These are phyloP conservation scores for Caenorhabditis drosophilae DNA, from an alignment of 2,888 invertebrate species.

Conservation along the genomic window DNA sequence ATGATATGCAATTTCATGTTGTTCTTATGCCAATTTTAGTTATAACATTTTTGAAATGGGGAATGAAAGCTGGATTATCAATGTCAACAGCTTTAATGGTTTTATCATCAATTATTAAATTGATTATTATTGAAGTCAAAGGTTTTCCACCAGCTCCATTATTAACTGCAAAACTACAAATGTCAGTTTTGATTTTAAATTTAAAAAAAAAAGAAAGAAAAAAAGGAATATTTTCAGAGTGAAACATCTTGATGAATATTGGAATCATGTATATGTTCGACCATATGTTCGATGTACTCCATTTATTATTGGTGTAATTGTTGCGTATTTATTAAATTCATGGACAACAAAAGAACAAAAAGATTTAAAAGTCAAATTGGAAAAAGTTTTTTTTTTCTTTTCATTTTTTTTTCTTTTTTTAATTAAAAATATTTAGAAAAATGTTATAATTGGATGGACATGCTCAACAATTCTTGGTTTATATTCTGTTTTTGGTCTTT, in stretches of 20 bases:
- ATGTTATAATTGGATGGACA: constrained; percentile 37
- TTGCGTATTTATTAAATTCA: constrained; percentile 69
- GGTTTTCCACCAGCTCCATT: constrained; percentile 67
- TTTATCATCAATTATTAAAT: constrained; percentile 42
- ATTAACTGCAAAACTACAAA: constrained; percentile 62
- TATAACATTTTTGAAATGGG: constrained; percentile 73
- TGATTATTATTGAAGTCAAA: constrained; percentile 55
- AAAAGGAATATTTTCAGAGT: constrained; percentile 56
- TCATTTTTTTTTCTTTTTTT: no score
- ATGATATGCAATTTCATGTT: constrained; percentile 79
- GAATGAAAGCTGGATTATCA: constrained; percentile 40
- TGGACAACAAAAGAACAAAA: constrained; percentile 31
- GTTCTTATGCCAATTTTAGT: constrained; percentile 76
- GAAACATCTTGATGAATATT: constrained; percentile 61
- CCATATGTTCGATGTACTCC: constrained; percentile 72
- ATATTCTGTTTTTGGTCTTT: constrained; percentile 67
- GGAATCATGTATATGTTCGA: constrained; percentile 70
- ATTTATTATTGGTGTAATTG: constrained; percentile 71
- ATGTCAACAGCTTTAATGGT: constrained; percentile 30
- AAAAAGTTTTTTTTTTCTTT: no score
- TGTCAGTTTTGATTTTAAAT: constrained; percentile 42
- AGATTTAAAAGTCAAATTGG: constrained; percentile 50
- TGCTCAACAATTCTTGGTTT: constrained; percentile 48
- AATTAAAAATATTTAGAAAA: constrained; percentile 12
- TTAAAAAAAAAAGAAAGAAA: background rate